A percentile compares a stretch with the other conserved stretches of the same genome.
Evolutionary conservation across 2,797 vertebrate species (phyloP).

Genomic region (Anabacerthia variegaticeps): DNA sequence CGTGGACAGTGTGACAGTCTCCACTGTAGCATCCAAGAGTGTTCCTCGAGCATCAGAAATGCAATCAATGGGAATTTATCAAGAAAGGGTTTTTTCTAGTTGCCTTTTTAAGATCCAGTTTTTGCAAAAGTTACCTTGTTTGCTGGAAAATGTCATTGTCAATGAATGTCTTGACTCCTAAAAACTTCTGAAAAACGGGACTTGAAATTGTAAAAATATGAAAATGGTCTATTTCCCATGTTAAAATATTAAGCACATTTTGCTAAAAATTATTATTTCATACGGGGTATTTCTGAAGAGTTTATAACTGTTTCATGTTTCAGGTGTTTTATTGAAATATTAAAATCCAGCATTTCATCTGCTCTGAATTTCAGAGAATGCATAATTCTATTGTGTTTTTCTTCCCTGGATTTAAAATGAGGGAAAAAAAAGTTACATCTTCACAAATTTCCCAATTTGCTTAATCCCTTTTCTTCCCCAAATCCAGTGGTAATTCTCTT

Average conservation of each 20-base stretch:
- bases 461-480: neutral
- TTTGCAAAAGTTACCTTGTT: neutral
- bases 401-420: neutral
- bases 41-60: neutral
- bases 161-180: neutral
- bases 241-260: neutral
- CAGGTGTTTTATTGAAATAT: neutral
- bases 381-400: neutral
- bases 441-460: neutral
- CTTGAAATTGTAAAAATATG: neutral
- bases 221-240: neutral
- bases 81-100: neutral
- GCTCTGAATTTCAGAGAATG: neutral
- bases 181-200: neutral
- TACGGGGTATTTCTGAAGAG: neutral
- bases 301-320: constrained; percentile 4
- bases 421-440: neutral
- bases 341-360: neutral
- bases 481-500: neutral
- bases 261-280: neutral
- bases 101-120: neutral
- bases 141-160: neutral
- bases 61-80: neutral
- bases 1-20: neutral
- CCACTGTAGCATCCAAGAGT: neutral